Conservation (phyloP, 2,888 invertebrate genomes). For the Stegana nigrithorax region DNA sequence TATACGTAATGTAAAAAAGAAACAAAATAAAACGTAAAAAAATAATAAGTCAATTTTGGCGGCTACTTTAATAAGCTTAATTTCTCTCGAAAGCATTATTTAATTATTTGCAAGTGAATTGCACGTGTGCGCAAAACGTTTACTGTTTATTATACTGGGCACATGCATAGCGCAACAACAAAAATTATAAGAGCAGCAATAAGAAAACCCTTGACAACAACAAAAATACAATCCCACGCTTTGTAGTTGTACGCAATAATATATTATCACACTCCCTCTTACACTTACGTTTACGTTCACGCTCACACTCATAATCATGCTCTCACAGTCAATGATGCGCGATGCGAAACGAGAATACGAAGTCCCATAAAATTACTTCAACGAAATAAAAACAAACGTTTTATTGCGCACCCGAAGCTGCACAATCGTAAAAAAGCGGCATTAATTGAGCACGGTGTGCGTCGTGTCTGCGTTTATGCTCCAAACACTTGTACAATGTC, state of each 20-base stretch:
- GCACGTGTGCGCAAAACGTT: constrained; percentile 18
- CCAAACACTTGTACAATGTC: too few species aligned
- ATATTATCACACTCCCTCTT: too few species aligned
- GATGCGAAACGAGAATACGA: too few species aligned
- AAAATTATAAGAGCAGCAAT: too few species aligned
- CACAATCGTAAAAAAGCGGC: neutral
- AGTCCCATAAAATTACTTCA: too few species aligned
- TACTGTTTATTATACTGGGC: too few species aligned
- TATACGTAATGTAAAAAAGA: constrained; percentile 41
- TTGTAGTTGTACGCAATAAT: neutral
- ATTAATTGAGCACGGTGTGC: neutral
- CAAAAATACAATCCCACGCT: neutral
- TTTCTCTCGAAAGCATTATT: too few species aligned
- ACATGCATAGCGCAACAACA: too few species aligned
- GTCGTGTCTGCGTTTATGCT: constrained; percentile 19
- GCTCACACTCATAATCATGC: too few species aligned
- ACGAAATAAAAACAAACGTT: neutral
- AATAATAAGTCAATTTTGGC: constrained; percentile 27
- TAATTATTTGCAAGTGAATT: neutral
- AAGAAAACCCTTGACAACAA: too few species aligned
- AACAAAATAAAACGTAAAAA: neutral
- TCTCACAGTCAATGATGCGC: too few species aligned
- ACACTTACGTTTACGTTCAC: too few species aligned
- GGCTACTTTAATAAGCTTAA: constrained; percentile 18
- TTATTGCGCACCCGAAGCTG: neutral